Base-by-base conservation (phyloP, 2,797 vertebrate genomes). In the Acrocephalus scirpaceus region DNA sequence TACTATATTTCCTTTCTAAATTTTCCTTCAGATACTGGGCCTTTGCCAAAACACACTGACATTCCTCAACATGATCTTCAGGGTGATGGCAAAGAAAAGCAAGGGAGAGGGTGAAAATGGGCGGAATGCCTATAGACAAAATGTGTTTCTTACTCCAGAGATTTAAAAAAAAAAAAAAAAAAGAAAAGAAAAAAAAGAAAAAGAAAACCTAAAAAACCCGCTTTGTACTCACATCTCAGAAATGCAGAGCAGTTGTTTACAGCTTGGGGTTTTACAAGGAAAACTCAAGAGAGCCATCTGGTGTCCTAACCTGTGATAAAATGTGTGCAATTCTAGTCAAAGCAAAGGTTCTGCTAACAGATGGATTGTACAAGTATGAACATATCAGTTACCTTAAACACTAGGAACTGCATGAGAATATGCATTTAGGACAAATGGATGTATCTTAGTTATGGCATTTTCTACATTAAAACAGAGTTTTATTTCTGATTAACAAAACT, bases 201-300 rank as follows among this genome's bases (percentile, higher is more conserved):
- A 81, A 85, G 17, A 25, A 42, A 42, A 42, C 40, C 40, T 38
- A 38, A 42, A 42, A 42, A 42, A 42, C 40, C 40, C 40, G 87
- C 94, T 96, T 92, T 80, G 62, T 85, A 88, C 67, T 96, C 91
- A n/a, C 58, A 54, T 96, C 76, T 87, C 73, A 74, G 40, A 97
- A 97, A 97, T 56, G 32, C 88, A 81, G 75, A 90, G 93, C 93
- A 79, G 94, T 96, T 98, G 97, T 98, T 98, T 97, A 98, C 94
- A 91, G 92, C 88, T 45, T 85, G 94, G 97, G 93, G 71, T 95
- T 96, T 94, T 94, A 54, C 93, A 98, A 98, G 96, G 97, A 98
- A 99, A 99, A 99, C 98, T 99, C 99, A 98, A 99, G 98, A 99
- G 99, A 98, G 99, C 99, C 99, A 99, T 99, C 99, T 99, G 98